phyloP scores from a whole-genome alignment of 2,797 vertebrate genomes.

The Chloroceryle amazona region DNA sequence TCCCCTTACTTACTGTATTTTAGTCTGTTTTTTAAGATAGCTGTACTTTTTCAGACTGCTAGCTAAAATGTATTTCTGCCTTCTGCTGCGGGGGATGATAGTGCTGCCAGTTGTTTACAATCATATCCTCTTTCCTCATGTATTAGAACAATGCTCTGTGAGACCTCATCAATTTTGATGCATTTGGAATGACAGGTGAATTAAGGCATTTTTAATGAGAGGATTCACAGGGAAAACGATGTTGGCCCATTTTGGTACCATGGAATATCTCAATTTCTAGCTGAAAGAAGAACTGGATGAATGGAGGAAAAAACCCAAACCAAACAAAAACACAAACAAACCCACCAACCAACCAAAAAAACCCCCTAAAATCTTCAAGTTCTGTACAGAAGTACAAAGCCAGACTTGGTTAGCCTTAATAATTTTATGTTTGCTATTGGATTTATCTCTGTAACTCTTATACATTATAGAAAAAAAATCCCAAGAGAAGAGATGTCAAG shows the following conservation, averaged over 20 bases:
- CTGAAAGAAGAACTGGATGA: background rate
- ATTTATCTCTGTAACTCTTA: background rate
- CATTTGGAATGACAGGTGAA: background rate
- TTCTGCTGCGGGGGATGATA: slow-evolving; percentile 41
- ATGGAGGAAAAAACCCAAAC: no score
- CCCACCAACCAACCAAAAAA: no score
- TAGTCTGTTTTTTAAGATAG: slow-evolving; percentile 55
- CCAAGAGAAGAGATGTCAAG: background rate
- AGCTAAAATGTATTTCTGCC: slow-evolving; percentile 34
- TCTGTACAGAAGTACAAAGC: background rate
- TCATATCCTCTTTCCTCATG: slow-evolving; percentile 28
- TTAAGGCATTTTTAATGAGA: background rate
- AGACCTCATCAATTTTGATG: slow-evolving; percentile 34
- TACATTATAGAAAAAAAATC: background rate
- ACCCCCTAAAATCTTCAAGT: background rate
- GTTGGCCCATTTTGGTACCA: background rate
- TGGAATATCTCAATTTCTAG: background rate
- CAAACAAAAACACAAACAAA: no score
- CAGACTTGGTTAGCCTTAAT: background rate
- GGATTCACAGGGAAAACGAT: background rate
- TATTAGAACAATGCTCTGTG: slow-evolving; percentile 36
- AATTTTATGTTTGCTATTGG: background rate
- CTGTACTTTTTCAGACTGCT: slow-evolving; percentile 24
- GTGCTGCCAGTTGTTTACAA: slow-evolving; percentile 35
- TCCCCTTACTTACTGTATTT: slow-evolving; percentile 37